These are phyloP conservation scores for Conger conger DNA, from an alignment of 2,113 vertebrate species.

Conservation along the genomic window DNA sequence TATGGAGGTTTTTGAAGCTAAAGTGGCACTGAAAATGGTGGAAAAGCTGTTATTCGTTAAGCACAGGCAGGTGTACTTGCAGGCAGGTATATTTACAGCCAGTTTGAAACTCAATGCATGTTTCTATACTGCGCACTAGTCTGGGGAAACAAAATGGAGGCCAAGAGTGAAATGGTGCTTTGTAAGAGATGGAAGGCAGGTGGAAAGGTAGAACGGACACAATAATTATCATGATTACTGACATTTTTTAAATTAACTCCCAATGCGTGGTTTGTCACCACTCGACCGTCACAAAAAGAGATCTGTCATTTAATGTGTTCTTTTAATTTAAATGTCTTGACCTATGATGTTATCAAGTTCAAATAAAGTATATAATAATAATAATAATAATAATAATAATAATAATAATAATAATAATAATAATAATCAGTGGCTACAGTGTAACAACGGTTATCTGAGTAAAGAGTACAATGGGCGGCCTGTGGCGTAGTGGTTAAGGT, in stretches of 20 bases:
- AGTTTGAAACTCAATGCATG: background rate
- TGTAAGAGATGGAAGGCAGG: background rate
- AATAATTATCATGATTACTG: background rate
- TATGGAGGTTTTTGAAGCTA: background rate
- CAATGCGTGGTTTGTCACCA: no score
- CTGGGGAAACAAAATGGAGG: background rate
- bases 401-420: no score
- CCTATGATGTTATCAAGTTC: no score
- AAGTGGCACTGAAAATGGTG: background rate
- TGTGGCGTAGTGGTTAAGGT: no score
- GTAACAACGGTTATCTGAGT: no score
- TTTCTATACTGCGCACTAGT: background rate
- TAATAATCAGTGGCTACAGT: no score
- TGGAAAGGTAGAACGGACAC: background rate
- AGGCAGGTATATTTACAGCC: background rate
- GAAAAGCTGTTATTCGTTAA: background rate
- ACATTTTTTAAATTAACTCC: background rate
- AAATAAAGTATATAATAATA: no score
- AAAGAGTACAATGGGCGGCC: no score
- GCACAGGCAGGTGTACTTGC: background rate
- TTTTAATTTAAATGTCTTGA: no score
- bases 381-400: no score
- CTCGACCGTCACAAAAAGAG: no score
- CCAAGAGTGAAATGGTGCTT: background rate
- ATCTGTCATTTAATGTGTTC: no score